Evolutionary conservation across 2,888 invertebrate genomes (phyloP).

Genomic region (Tenodera sinensis): DNA sequence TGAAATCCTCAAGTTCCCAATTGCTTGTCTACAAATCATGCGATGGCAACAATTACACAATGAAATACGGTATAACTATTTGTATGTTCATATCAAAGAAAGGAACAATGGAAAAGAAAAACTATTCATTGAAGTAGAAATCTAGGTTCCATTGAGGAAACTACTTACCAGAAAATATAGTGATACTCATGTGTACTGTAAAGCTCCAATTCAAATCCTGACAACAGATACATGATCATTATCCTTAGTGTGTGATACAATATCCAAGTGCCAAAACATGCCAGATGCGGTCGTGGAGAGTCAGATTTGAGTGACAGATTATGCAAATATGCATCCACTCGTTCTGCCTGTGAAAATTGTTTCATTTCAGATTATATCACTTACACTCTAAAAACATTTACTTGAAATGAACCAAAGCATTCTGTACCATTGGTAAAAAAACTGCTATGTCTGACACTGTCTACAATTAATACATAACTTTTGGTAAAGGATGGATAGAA

Average conservation of each 20-base stretch:
- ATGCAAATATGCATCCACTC: conserved; percentile 81
- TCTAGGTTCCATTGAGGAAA: background rate
- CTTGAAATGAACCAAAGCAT: no score
- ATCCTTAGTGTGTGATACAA: conserved; percentile 88
- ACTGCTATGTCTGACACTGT: no score
- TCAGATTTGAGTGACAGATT: conserved; percentile 64
- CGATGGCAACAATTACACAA: no score
- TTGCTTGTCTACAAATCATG: no score
- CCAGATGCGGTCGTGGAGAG: conserved; percentile 66
- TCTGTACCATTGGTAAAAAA: no score
- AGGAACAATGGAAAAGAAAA: conserved; percentile 9
- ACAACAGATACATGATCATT: conserved; percentile 90
- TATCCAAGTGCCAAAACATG: conserved; percentile 93
- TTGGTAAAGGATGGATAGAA: background rate
- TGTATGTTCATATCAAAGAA: background rate
- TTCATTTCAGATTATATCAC: background rate
- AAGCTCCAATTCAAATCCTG: conserved; percentile 92
- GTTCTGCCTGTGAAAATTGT: conserved; percentile 64
- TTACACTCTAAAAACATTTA: no score
- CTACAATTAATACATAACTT: no score
- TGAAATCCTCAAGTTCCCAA: no score
- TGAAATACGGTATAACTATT: no score
- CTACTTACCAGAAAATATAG: conserved; percentile 83
- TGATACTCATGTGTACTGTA: conserved; percentile 96
- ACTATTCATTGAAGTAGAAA: background rate